Conservation (phyloP, 1,140 invertebrate species). For the Rhyacophila brunnea region DNA sequence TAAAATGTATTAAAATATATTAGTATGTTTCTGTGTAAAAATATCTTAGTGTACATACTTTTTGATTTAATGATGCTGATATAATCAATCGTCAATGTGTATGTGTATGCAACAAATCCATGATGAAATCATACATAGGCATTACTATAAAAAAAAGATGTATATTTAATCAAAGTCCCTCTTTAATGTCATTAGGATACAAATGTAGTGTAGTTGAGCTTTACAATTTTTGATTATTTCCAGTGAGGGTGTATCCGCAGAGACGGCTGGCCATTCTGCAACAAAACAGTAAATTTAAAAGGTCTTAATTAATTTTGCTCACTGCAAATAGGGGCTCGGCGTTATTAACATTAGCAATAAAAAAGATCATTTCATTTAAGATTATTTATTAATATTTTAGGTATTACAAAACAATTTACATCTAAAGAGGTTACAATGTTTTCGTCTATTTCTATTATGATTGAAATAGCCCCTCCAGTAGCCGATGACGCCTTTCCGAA, state of each 20-base stretch:
- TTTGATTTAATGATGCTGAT: no score
- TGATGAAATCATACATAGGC: constrained; percentile 15
- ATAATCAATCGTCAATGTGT: no score
- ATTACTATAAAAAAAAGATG: constrained; percentile 24
- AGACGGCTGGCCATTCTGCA: constrained; percentile 22
- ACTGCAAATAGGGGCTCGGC: not conserved
- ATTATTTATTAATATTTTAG: constrained; percentile 52
- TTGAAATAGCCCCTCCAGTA: constrained; percentile 76
- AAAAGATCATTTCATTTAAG: constrained; percentile 49
- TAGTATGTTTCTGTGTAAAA: constrained; percentile 15
- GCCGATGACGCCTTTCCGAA: constrained; percentile 70
- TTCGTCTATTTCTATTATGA: constrained; percentile 68
- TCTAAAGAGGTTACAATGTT: constrained; percentile 50
- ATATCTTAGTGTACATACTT: constrained; percentile 3
- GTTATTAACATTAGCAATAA: constrained; percentile 38
- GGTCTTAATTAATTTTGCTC: constrained; percentile 7
- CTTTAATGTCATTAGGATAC: constrained; percentile 15
- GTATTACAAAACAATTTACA: constrained; percentile 57
- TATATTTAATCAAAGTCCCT: constrained; percentile 22
- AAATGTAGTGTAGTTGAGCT: constrained; percentile 12
- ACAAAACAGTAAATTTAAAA: constrained; percentile 25
- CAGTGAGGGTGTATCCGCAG: constrained; percentile 24
- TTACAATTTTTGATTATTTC: constrained; percentile 24
- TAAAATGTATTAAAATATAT: constrained; percentile 22
- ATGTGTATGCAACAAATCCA: constrained; percentile 10